phyloP scores from a whole-genome alignment of 2,888 invertebrate species.

The Elegia similella region DNA sequence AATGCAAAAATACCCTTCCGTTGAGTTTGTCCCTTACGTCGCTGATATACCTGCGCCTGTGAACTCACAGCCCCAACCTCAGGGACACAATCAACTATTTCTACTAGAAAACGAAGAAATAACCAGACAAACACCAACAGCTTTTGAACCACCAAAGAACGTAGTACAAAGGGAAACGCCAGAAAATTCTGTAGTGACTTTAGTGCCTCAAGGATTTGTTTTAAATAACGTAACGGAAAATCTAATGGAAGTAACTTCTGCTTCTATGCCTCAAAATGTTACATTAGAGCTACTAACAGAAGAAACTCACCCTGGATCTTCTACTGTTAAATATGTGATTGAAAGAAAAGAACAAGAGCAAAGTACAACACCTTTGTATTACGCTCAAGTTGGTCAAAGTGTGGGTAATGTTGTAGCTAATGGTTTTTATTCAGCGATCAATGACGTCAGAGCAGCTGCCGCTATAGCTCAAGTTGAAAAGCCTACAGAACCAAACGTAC shows the following conservation, averaged over 20 bases:
- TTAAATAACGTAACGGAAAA: constrained; percentile 51
- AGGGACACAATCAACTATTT: constrained; percentile 40
- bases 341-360: constrained; percentile 46
- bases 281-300: constrained; percentile 46
- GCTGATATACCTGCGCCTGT: constrained; percentile 43
- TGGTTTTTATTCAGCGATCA: constrained; percentile 81
- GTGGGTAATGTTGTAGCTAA: constrained; percentile 60
- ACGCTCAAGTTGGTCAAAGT: constrained; percentile 70
- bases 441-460: constrained; percentile 83
- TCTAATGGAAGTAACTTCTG: constrained; percentile 42
- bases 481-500: constrained; percentile 64
- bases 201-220: constrained; percentile 50
- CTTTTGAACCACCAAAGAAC: constrained; percentile 52
- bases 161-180: constrained; percentile 66
- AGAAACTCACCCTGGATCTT: constrained; percentile 53
- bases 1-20: constrained; percentile 59
- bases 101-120: constrained; percentile 59
- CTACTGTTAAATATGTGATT: constrained; percentile 54
- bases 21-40: constrained; percentile 70
- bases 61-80: constrained; percentile 34
- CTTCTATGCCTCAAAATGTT: constrained; percentile 44
- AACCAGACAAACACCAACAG: constrained; percentile 44
- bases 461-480: constrained; percentile 82
- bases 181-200: constrained; percentile 53
- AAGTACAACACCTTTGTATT: constrained; percentile 68